These are phyloP conservation scores for Meloidogyne chitwoodi DNA, from an alignment of 1,140 invertebrate genomes.

Conservation along the genomic window DNA sequence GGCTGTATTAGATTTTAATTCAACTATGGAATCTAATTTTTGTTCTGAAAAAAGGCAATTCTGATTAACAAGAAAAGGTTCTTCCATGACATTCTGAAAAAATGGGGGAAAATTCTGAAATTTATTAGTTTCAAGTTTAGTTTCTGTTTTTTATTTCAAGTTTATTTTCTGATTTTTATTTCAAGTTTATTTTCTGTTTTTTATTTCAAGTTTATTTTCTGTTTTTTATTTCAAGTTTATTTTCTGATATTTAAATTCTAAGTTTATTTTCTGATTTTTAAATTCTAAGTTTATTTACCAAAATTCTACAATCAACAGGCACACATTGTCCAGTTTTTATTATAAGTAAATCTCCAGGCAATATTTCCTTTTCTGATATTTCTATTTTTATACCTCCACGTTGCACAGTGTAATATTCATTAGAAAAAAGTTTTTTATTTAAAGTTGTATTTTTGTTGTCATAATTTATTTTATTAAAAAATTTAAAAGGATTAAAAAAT, in stretches of 20 bases:
- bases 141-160: neutral
- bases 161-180: neutral
- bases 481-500: neutral
- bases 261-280: neutral
- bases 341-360: slow-evolving; percentile 9
- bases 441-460: neutral
- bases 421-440: neutral
- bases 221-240: too few relatives aligned
- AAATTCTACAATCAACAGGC: neutral
- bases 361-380: neutral
- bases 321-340: slow-evolving; percentile 7
- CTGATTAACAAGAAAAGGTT: neutral
- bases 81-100: neutral
- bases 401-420: neutral
- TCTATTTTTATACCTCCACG: neutral
- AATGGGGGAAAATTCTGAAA: neutral
- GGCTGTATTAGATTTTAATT: neutral
- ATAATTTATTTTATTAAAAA: neutral
- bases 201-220: neutral
- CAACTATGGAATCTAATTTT: neutral
- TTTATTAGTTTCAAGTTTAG: neutral
- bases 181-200: neutral
- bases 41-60: neutral
- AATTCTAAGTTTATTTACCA: neutral
- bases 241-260: neutral